Conservation (phyloP, 2,113 vertebrate genomes). For the Cryptoleucopteryx plumbea region DNA sequence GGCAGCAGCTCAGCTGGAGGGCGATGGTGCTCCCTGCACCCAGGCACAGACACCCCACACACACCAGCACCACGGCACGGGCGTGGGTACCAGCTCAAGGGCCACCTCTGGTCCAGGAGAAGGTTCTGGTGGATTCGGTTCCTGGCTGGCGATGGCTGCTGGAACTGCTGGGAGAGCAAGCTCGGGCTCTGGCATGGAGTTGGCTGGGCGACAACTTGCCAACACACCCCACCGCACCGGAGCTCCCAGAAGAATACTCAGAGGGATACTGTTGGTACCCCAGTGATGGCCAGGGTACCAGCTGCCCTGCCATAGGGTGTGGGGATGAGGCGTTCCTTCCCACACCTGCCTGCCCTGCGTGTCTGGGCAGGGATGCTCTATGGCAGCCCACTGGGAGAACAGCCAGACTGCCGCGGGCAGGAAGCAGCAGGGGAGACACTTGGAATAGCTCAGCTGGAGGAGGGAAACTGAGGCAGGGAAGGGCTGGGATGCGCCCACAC, state of each 20-base stretch:
- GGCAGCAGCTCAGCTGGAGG: neutral
- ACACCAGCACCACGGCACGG: rapidly evolving
- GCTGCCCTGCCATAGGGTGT: rapidly evolving
- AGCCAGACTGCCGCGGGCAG: neutral
- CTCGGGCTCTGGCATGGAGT: rapidly evolving
- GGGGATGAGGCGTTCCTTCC: neutral
- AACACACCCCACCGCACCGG: neutral
- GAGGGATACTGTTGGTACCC: neutral
- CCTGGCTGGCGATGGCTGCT: neutral
- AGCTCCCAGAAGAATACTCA: neutral
- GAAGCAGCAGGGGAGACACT: neutral
- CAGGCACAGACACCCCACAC: rapidly evolving
- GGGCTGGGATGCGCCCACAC: neutral
- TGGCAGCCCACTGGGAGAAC: neutral
- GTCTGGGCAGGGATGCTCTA: neutral
- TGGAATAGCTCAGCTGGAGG: neutral
- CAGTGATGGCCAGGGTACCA: neutral
- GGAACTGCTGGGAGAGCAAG: neutral
- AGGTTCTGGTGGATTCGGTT: neutral
- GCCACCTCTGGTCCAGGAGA: neutral
- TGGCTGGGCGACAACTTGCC: neutral
- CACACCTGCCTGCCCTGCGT: neutral
- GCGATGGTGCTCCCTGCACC: neutral
- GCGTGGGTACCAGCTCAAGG: neutral
- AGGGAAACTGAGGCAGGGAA: neutral